These are phyloP conservation scores for Oryzias woworae DNA, from an alignment of 2,113 vertebrate genomes.

Conservation along the genomic window DNA sequence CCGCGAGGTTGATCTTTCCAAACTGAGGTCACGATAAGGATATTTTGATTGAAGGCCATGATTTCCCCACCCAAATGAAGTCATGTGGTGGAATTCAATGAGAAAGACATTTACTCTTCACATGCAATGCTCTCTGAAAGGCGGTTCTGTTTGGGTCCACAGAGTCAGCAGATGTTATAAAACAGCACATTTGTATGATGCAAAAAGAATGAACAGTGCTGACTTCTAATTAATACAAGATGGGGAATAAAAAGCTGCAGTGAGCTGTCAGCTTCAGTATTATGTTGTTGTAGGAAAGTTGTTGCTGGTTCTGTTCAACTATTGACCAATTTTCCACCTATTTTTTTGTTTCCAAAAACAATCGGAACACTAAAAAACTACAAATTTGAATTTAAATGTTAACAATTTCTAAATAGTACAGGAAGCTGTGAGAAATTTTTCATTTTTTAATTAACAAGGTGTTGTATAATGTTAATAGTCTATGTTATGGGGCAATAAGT, in stretches of 20 bases:
- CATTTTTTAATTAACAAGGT: no score
- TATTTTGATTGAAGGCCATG: constrained; percentile 66
- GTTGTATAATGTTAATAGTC: no score
- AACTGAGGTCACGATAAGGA: constrained; percentile 69
- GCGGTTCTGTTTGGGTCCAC: constrained; percentile 39
- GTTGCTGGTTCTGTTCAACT: no score
- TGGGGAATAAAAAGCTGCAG: constrained; percentile 25
- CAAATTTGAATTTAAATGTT: no score
- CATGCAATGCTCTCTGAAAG: constrained; percentile 55
- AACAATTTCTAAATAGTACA: no score
- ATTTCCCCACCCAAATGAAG: constrained; percentile 72
- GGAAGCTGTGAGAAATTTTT: no score
- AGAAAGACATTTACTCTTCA: constrained; percentile 59
- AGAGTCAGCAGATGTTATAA: not conserved
- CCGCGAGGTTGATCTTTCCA: constrained; percentile 50
- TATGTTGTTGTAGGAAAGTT: not conserved
- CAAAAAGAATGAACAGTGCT: constrained; percentile 24
- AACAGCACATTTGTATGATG: constrained; percentile 39
- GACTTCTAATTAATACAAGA: constrained; percentile 47
- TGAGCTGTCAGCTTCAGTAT: constrained; percentile 13
- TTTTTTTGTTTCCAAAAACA: no score
- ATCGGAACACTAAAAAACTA: no score
- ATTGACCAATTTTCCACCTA: no score
- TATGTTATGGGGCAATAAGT: no score
- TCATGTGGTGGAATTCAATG: constrained; percentile 64